Evolutionary conservation across 2,888 invertebrate genomes (phyloP).

Genomic region (Chrysolina americana): DNA sequence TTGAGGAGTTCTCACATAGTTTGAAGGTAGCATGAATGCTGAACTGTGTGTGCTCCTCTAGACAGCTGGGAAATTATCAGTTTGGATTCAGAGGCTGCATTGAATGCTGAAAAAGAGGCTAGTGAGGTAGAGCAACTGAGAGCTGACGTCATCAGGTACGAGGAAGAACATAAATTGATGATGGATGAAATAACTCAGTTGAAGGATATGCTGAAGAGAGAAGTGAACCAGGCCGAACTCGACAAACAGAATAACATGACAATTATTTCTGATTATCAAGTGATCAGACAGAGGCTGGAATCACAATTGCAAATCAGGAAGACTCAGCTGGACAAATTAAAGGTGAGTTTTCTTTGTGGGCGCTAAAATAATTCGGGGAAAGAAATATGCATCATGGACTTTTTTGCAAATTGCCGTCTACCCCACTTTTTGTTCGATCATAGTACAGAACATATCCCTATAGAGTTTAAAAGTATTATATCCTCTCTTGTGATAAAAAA

Average conservation of each 20-base stretch:
- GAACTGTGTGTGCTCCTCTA: constrained; percentile 58
- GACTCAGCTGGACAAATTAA: constrained; percentile 75
- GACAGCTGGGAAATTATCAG: constrained; percentile 70
- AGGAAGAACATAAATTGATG: constrained; percentile 74
- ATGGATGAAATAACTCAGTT: constrained; percentile 73
- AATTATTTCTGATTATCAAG: constrained; percentile 93
- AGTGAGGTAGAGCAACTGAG: constrained; percentile 74
- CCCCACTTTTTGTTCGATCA: too few species aligned
- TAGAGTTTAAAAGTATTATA: too few species aligned
- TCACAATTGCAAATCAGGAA: constrained; percentile 80
- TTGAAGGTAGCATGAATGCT: constrained; percentile 48
- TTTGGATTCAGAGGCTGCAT: constrained; percentile 74
- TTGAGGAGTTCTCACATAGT: constrained; percentile 49
- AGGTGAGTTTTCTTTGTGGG: constrained; percentile 71
- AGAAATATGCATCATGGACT: too few species aligned
- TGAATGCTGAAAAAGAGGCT: constrained; percentile 73
- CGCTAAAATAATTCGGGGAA: too few species aligned
- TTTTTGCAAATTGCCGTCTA: too few species aligned
- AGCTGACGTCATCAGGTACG: constrained; percentile 76
- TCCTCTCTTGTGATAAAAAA: too few species aligned
- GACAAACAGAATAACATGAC: constrained; percentile 82
- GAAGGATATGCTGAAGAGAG: constrained; percentile 83
- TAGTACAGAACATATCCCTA: too few species aligned
- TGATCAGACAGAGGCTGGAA: constrained; percentile 91
- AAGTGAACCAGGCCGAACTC: constrained; percentile 81